Evolutionary conservation across 2,888 invertebrate species (phyloP), one percentile per base, ranked within the genome.

Genomic region (Venusia cambrica): DNA sequence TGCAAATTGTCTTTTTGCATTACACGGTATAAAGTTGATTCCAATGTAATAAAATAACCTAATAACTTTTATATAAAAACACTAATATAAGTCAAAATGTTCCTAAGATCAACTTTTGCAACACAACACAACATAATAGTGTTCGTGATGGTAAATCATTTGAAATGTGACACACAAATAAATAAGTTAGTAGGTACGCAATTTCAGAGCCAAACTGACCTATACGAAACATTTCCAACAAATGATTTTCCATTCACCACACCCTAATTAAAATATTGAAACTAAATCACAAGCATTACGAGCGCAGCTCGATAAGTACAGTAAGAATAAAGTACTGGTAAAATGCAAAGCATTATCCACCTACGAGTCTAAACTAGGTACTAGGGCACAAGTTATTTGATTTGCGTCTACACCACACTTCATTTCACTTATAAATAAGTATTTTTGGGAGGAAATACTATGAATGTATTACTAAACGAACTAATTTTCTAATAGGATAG

Each of bases 361-460:
- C 26, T 25, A 36, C 39, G 20, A 39, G 24, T 31, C 39, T 47
- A 47, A 18, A 22, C 42, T 48, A 47, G n/a, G n/a, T 27, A 29
- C 42, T 47, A 48, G 36, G 43, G 41, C 38, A 43, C 31, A 40
- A 32, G 35, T 27, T 34, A 48, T 48, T 47, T 38, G 38, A 50
- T 56, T 48, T 42, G 43, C 45, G 45, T 57, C 56, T 69, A 70
- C 64, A 65, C 46, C 38, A 53, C 55, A 64, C 5, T 21, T 33
- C 25, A 22, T 55, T 60, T 55, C 52, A 55, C 62, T 63, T 66
- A 67, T 46, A 52, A 46, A 45, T 54, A 59, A 48, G 42, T 55
- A 55, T 31, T 46, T 39, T 49, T 46, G 50, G 49, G 49, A 40
- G 43, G 54, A 53, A 54, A 52, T 44, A 45, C 55, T 60, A 54